Percentiles rank a stretch among this genome's conserved stretches.
These are phyloP conservation scores for Choloepus didactylus DNA, from an alignment of 2,797 vertebrate genomes.

Conservation along the genomic window DNA sequence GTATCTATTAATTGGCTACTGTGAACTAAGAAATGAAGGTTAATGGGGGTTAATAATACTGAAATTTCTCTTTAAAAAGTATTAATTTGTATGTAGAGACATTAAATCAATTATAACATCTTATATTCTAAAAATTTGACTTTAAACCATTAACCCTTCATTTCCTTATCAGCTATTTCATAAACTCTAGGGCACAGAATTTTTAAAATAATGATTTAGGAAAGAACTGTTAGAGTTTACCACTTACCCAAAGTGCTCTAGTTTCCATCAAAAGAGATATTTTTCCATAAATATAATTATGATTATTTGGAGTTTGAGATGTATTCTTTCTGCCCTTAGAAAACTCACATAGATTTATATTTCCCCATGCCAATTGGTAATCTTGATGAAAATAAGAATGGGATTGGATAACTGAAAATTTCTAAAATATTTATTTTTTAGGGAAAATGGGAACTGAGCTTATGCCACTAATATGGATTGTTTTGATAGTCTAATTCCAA, in stretches of 20 bases:
- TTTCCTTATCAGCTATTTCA: background rate
- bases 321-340: background rate
- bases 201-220: constrained; percentile 31
- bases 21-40: background rate
- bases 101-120: background rate
- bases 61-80: background rate
- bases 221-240: background rate
- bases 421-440: constrained; percentile 36
- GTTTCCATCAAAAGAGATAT: background rate
- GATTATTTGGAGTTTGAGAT: background rate
- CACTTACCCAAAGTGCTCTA: background rate
- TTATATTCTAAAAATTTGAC: background rate
- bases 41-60: background rate
- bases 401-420: background rate
- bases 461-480: background rate
- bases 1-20: background rate
- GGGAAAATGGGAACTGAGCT: background rate
- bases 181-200: background rate
- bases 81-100: background rate
- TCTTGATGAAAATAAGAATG: constrained; percentile 10
- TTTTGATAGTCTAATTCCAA: constrained; percentile 22
- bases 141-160: background rate
- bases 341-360: constrained; percentile 11
- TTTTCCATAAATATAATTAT: background rate
- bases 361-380: background rate